These are phyloP conservation scores for Meghimatium bilineatum DNA, from an alignment of 2,888 invertebrate species.

Conservation along the genomic window DNA sequence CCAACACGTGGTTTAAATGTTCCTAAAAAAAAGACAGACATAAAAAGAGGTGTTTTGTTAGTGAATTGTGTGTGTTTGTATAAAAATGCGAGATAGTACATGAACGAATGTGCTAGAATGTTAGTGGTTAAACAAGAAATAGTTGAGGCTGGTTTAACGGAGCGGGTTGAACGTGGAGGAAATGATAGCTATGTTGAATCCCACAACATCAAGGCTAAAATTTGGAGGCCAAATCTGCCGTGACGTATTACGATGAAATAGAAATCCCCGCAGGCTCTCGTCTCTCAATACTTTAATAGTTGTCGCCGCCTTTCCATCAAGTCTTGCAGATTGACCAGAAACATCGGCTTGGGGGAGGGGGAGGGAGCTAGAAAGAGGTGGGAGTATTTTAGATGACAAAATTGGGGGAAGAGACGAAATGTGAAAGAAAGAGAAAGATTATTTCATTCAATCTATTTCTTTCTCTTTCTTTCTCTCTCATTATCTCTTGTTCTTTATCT, in stretches of 20 bases:
- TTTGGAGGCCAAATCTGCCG: not conserved
- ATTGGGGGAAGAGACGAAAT: not conserved
- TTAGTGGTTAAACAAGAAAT: too few species aligned
- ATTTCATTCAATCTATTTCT: constrained; percentile 12
- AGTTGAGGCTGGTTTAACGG: too few species aligned
- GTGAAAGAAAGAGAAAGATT: not conserved
- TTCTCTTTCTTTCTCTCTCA: not conserved
- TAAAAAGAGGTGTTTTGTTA: too few species aligned
- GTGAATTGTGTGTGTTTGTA: too few species aligned
- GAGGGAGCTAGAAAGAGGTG: not conserved
- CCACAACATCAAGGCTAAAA: not conserved
- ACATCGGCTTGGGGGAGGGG: not conserved
- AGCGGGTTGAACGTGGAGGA: too few species aligned
- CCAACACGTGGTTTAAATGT: too few species aligned
- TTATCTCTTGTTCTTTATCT: too few species aligned
- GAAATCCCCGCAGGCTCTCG: not conserved
- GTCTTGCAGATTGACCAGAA: not conserved
- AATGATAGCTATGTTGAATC: not conserved
- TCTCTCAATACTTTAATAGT: not conserved
- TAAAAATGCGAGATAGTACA: too few species aligned
- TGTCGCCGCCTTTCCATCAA: not conserved
- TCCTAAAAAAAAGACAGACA: too few species aligned
- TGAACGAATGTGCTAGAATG: too few species aligned
- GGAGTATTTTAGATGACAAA: not conserved
- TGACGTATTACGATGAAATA: not conserved